These are phyloP conservation scores for Drosophila insularis DNA, from an alignment of 1,140 invertebrate species.

Conservation along the genomic window DNA sequence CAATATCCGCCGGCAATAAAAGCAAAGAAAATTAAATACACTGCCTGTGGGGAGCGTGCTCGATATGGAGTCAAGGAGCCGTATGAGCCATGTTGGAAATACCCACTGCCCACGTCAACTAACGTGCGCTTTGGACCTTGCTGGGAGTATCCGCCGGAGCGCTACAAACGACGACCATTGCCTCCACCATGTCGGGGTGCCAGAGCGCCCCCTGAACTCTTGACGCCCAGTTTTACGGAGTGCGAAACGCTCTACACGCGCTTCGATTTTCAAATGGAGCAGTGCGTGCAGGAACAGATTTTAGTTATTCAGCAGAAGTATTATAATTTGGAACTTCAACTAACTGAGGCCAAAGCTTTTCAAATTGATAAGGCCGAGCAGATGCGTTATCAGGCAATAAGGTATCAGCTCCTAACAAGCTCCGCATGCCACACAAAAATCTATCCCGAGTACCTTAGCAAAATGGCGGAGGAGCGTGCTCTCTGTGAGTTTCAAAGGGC, in stretches of 20 bases:
- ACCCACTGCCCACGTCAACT: slow-evolving; percentile 18
- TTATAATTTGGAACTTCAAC: slow-evolving; percentile 10
- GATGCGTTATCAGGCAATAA: slow-evolving; percentile 62
- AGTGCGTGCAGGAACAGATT: slow-evolving; percentile 63
- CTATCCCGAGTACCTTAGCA: slow-evolving; percentile 62
- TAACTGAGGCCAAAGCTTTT: slow-evolving; percentile 23
- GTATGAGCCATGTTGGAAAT: slow-evolving; percentile 49
- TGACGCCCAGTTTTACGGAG: slow-evolving; percentile 44
- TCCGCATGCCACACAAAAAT: slow-evolving; percentile 46
- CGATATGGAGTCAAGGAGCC: slow-evolving; percentile 15
- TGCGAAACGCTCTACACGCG: slow-evolving; percentile 51
- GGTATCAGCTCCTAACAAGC: slow-evolving; percentile 43
- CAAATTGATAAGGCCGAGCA: slow-evolving; percentile 47
- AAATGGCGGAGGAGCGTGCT: slow-evolving; percentile 52
- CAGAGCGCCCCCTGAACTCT: slow-evolving; percentile 15
- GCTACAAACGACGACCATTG: slow-evolving; percentile 43
- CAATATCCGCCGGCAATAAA: slow-evolving; percentile 44
- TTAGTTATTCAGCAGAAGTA: slow-evolving; percentile 37
- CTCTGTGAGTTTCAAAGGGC: slow-evolving; percentile 59
- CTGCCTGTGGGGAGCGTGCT: slow-evolving; percentile 31
- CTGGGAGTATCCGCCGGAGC: slow-evolving; percentile 63
- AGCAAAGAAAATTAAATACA: slow-evolving; percentile 18
- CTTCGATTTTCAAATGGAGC: slow-evolving; percentile 51
- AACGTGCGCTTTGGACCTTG: slow-evolving; percentile 49
- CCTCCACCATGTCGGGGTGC: slow-evolving; percentile 58